Base-by-base conservation (phyloP, 1,140 invertebrate species). In the Drosophila seguyi region DNA sequence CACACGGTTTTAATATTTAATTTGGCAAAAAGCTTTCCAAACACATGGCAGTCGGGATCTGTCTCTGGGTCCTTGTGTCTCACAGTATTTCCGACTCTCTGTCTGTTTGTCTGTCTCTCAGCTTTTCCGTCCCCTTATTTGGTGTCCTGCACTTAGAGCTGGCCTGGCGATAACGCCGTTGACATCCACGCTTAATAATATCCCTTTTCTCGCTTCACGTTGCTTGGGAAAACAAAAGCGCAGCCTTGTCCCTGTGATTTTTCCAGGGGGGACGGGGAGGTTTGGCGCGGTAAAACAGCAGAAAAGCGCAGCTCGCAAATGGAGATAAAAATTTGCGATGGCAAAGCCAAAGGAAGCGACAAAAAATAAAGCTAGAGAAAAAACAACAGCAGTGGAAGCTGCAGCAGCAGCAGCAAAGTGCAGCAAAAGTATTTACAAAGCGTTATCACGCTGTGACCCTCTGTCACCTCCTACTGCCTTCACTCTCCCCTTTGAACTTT, bases 1-100 rank as follows among this genome's bases (percentile, higher is more conserved):
- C 88, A 91, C 78, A 91, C 82, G 78, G 77, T 81, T 84, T 91
- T 91, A 91, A 91, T 91, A 91, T 91, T 91, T 91, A 91, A 91
- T 91, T 91, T 91, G 78, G 77, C 75, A 91, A 91, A 90, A 79
- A 87, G 87, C 88, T 91, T 91, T 91, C 57, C 80, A 68, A 88
- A 90, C 77, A 74, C 67, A 61, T 50, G 6, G 45, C 58, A 63
- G 29, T n/a, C 62, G 44, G 62, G 36, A 45, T 66, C 48, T 41
- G 31, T 47, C 59, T 61, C 25, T 34, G 3, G 34, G 34, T 75
- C 44, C 45, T 65, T 47, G 60, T 68, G 47, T 44, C 53, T n/a
- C 11, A 42, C 56, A 42, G 42, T 34, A 34, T 47, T 65, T 29
- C 53, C 27, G 22, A 48, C 14, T 18, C 29, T 61, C 34, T 55